phyloP scores from a whole-genome alignment of 2,888 invertebrate genomes.

The Polymixis lichenea region DNA sequence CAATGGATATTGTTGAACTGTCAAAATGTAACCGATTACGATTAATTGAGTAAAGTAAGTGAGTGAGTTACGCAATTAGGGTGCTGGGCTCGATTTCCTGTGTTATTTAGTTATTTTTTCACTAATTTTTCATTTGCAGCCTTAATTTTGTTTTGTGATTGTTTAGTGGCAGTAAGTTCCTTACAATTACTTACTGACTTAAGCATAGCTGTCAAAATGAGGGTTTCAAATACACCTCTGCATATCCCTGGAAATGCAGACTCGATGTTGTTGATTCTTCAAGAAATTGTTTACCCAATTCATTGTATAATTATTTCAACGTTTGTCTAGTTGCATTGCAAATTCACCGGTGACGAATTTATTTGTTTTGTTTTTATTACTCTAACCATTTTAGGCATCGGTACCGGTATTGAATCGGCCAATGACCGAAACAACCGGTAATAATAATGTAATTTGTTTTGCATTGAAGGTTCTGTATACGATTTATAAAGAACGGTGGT shows the following conservation, averaged over 20 bases:
- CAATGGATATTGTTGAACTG: no score
- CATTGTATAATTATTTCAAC: constrained; percentile 18
- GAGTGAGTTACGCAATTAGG: no score
- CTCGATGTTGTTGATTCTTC: background rate
- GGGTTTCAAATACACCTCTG: background rate
- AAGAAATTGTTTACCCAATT: background rate
- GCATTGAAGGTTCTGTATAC: constrained; percentile 22
- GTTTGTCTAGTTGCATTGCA: constrained; percentile 5
- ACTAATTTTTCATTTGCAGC: background rate
- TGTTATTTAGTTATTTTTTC: no score
- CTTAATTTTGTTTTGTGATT: no score
- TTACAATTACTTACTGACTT: no score
- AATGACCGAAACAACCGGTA: constrained; percentile 59
- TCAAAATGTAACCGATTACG: no score
- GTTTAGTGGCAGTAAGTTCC: no score
- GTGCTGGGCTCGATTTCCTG: background rate
- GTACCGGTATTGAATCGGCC: constrained; percentile 41
- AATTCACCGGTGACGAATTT: constrained; percentile 4
- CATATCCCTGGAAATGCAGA: no score
- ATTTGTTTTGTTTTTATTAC: constrained; percentile 47
- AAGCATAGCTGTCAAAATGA: no score
- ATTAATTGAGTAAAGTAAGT: no score
- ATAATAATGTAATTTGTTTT: constrained; percentile 10
- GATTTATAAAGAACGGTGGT: background rate
- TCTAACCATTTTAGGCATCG: constrained; percentile 31